Base-by-base conservation (phyloP, 2,797 vertebrate genomes). In the Sebastes vulpes region DNA sequence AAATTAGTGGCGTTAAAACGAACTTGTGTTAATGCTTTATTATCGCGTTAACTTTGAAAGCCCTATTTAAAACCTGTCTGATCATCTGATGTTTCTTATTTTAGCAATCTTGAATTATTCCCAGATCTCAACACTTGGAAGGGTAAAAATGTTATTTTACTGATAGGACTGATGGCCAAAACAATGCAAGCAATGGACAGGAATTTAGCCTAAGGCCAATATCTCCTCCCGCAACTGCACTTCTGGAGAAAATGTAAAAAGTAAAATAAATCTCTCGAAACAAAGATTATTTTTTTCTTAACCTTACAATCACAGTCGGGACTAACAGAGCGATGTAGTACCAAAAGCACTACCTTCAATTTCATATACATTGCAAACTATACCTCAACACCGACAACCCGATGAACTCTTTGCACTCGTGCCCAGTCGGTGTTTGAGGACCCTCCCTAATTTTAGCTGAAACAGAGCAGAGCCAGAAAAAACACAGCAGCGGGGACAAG, bases 381-480 rank as follows among this genome's bases (percentile, higher is more conserved):
- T 31, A 48, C 65, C 60, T 71, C 29, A 69, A 59, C 48, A 63
- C n/a, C 67, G 70, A 66, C 80, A 79, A 65, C 57, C 58, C 48
- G 5, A 46, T 67, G 77, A 81, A 85, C 79, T 57, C 70, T 65
- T n/a, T 84, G 61, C 59, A 66, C 84, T 75, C 67, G 20, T 59
- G 54, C 80, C 63, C 50, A 48, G 67, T 78, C 65, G 56, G 80
- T 82, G 73, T 83, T 71, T 68, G 75, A 75, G 56, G 58, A 81
- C 68, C 69, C 84, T 65, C 81, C 78, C 71, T 23, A 67, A 35
- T 67, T 83, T 79, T 77, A 63, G 68, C 71, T 86, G 88, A 93
- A 86, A 88, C 74, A 89, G 88, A 89, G 82, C 88, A 88, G 86
- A 89, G 72, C 67, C 79, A 83, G 78, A 75, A 77, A 79, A 82